These are phyloP conservation scores for Saccopteryx bilineata DNA, from an alignment of 2,113 vertebrate genomes.

Conservation along the genomic window DNA sequence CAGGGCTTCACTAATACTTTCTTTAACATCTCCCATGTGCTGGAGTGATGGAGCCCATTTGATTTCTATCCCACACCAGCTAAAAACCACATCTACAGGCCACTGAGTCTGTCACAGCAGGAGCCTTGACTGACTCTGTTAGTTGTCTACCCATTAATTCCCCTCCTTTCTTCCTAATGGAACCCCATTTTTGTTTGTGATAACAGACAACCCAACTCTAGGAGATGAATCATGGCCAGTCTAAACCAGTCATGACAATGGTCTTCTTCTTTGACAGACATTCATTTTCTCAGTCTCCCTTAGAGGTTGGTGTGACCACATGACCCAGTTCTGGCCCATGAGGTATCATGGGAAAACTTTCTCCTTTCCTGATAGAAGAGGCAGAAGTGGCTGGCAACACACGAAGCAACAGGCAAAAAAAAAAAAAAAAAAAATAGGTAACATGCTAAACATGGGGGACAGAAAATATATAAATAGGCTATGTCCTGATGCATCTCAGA, in stretches of 20 bases:
- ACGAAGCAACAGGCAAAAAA: neutral
- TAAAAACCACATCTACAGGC: neutral
- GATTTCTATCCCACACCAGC: neutral
- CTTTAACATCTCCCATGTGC: neutral
- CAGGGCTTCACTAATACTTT: neutral
- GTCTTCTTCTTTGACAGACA: neutral
- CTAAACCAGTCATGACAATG: neutral
- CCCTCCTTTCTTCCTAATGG: neutral
- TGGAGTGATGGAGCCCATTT: neutral
- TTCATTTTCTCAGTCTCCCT: neutral
- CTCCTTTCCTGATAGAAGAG: neutral
- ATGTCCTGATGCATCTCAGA: neutral
- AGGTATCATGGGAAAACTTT: neutral
- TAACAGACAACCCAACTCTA: neutral
- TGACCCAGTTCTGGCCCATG: neutral
- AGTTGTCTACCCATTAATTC: neutral
- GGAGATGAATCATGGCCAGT: neutral
- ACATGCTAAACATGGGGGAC: neutral
- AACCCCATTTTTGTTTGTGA: neutral
- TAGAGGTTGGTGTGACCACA: neutral
- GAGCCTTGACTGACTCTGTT: neutral
- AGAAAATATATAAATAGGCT: neutral
- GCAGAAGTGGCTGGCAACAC: neutral
- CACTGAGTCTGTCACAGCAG: neutral
- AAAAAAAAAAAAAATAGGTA: neutral